phyloP scores from a whole-genome alignment of 2,888 invertebrate genomes.

The Drosophila birchii region DNA sequence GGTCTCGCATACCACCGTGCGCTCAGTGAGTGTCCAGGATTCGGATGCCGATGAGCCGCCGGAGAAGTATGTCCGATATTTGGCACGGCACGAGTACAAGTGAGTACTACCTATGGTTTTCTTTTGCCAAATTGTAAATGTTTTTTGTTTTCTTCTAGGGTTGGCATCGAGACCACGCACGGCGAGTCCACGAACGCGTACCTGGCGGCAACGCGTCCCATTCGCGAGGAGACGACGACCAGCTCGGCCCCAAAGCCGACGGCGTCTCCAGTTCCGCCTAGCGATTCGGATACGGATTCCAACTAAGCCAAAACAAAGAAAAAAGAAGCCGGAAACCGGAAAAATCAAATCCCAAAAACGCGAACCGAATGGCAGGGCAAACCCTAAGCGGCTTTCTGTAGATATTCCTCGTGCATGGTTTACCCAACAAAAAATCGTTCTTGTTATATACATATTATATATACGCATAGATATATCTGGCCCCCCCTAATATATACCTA shows the following conservation, averaged over 20 bases:
- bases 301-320: conserved; percentile 81
- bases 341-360: neutral
- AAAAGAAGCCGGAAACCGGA: neutral
- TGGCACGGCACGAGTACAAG: conserved; percentile 98
- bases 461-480: conserved; percentile 37
- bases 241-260: conserved; percentile 84
- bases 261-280: conserved; percentile 85
- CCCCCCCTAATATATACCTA: conserved; percentile 7
- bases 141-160: conserved; percentile 86
- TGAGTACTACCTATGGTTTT: conserved; percentile 83
- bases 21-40: conserved; percentile 95
- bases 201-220: conserved; percentile 87
- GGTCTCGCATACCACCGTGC: conserved; percentile 96
- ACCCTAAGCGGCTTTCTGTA: conserved; percentile 31
- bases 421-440: conserved; percentile 39
- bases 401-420: conserved; percentile 47
- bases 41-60: conserved; percentile 95
- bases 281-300: conserved; percentile 87
- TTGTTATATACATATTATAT: conserved; percentile 36
- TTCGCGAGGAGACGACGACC: conserved; percentile 79
- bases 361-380: conserved; percentile 15
- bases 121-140: neutral
- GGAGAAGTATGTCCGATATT: conserved; percentile 98
- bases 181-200: conserved; percentile 90
- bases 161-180: conserved; percentile 95